phyloP scores from a whole-genome alignment of 2,888 invertebrate species.

The Cheilosia pagana region DNA sequence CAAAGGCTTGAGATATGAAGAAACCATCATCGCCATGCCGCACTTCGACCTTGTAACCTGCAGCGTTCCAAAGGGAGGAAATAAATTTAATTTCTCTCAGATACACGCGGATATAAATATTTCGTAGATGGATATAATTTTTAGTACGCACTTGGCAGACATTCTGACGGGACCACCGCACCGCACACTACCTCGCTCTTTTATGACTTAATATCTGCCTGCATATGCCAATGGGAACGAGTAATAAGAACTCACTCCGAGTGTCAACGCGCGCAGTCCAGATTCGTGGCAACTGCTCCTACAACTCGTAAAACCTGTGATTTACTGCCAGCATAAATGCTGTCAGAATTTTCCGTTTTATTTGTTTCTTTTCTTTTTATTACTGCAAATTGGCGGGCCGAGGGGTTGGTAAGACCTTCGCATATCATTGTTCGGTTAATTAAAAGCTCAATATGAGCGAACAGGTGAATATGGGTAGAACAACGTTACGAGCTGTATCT shows the following conservation, averaged over 20 bases:
- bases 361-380: conserved; percentile 19
- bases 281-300: conserved; percentile 41
- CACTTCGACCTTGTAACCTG: conserved; percentile 44
- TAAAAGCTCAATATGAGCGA: conserved; percentile 63
- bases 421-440: conserved; percentile 63
- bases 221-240: conserved; percentile 59
- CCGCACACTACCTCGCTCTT: conserved; percentile 30
- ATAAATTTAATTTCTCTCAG: neutral
- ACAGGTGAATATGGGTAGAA: conserved; percentile 66
- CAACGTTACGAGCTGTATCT: conserved; percentile 29
- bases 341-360: conserved; percentile 57
- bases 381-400: neutral
- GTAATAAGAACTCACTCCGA: conserved; percentile 51
- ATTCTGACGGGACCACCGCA: conserved; percentile 35
- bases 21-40: neutral
- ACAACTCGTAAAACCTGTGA: conserved; percentile 65
- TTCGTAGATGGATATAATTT: conserved; percentile 42
- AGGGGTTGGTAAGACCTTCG: neutral
- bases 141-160: conserved; percentile 63
- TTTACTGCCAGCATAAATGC: conserved; percentile 68
- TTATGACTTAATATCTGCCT: conserved; percentile 75
- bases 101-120: neutral
- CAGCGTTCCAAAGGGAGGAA: conserved; percentile 34
- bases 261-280: conserved; percentile 59
- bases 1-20: conserved; percentile 17